These are phyloP conservation scores for Argyresthia albistria DNA, from an alignment of 2,888 invertebrate species.

Conservation along the genomic window DNA sequence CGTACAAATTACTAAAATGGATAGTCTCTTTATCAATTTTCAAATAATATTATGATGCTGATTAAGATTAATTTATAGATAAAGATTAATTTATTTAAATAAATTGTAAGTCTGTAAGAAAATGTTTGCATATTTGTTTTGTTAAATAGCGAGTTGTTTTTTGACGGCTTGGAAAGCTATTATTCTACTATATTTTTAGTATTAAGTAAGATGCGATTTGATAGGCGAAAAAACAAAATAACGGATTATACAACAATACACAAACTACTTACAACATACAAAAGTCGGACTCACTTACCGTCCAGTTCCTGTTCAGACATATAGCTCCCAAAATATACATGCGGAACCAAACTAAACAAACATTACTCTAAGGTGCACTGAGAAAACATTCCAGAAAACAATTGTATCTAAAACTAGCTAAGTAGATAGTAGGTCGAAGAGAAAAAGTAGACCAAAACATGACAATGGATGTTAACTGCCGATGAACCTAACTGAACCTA, in stretches of 20 bases:
- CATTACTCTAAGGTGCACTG: conserved; percentile 61
- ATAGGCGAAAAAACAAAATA: neutral
- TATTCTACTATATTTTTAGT: too few relatives aligned
- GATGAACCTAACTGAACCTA: conserved; percentile 47
- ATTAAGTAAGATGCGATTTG: neutral
- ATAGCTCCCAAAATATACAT: conserved; percentile 23
- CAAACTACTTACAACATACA: neutral
- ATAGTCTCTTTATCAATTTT: too few relatives aligned
- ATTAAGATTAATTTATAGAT: too few relatives aligned
- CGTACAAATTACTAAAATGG: too few relatives aligned
- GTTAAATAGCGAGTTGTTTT: too few relatives aligned
- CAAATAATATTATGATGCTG: too few relatives aligned
- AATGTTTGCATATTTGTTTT: too few relatives aligned
- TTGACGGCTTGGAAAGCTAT: too few relatives aligned
- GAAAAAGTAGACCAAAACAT: conserved; percentile 52
- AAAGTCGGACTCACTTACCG: neutral
- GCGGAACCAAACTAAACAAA: conserved; percentile 43
- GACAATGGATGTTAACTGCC: conserved; percentile 42
- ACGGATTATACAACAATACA: neutral
- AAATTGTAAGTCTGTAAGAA: too few relatives aligned
- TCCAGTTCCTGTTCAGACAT: conserved; percentile 22
- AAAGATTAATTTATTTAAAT: too few relatives aligned
- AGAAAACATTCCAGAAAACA: conserved; percentile 46
- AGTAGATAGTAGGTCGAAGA: conserved; percentile 42
- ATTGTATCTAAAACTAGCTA: conserved; percentile 40